Evolutionary conservation across 2,888 invertebrate species (phyloP).

Genomic region (Drosophila longiperda): DNA sequence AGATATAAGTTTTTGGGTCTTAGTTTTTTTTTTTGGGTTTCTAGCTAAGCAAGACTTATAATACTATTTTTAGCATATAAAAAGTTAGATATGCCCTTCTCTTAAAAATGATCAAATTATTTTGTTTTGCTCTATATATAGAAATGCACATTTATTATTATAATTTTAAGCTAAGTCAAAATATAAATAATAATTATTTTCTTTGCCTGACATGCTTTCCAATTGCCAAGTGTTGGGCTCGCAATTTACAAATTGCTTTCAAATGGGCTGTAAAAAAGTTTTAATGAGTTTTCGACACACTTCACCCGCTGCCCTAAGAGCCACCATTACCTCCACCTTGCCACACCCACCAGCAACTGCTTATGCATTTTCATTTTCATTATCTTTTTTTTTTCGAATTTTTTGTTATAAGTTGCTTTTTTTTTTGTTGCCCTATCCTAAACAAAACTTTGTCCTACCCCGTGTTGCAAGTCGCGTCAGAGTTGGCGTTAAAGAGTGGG

Average conservation of each 20-base stretch:
- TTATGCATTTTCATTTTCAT: constrained; percentile 73
- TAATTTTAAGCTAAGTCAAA: neutral
- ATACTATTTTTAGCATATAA: neutral
- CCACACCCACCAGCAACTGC: constrained; percentile 24
- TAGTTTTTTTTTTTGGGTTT: too few species aligned
- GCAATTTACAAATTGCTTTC: constrained; percentile 85
- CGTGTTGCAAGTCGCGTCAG: constrained; percentile 15
- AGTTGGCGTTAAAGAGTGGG: constrained; percentile 24
- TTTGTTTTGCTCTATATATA: neutral
- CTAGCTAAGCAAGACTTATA: neutral
- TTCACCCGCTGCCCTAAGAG: constrained; percentile 35
- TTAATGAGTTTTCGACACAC: constrained; percentile 83
- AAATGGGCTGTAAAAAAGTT: constrained; percentile 85
- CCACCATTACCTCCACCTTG: neutral
- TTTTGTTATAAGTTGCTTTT: constrained; percentile 29
- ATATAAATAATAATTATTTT: constrained; percentile 67
- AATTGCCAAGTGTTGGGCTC: constrained; percentile 51
- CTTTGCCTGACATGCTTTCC: constrained; percentile 42
- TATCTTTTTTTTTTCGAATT: constrained; percentile 56
- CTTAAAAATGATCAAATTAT: neutral
- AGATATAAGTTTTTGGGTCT: too few species aligned
- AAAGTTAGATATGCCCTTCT: neutral
- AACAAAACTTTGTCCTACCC: constrained; percentile 20
- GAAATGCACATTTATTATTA: neutral
- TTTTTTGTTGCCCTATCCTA: neutral